Conservation (phyloP, 2,113 vertebrate species). For the Chionomys nivalis region DNA sequence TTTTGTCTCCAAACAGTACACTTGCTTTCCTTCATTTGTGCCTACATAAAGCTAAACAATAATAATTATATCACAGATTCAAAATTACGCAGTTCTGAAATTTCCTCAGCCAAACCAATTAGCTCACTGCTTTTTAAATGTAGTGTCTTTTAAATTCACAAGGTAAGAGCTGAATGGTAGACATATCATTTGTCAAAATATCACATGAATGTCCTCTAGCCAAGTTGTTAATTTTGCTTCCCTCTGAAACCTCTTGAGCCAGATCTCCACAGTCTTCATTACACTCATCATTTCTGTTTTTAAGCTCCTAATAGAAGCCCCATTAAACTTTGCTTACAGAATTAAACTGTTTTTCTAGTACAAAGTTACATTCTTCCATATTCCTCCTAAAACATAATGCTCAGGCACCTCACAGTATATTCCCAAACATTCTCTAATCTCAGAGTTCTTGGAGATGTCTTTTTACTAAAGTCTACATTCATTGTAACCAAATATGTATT, state of each 20-base stretch:
- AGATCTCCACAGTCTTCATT: background rate
- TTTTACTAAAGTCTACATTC: background rate
- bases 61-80: background rate
- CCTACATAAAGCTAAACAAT: background rate
- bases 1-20: background rate
- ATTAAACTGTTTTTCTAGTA: background rate
- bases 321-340: background rate
- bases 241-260: background rate
- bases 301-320: background rate
- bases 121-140: background rate
- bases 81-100: background rate
- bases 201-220: background rate
- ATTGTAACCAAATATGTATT: background rate
- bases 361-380: background rate
- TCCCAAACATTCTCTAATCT: slow-evolving; percentile 3
- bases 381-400: background rate
- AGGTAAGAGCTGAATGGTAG: background rate
- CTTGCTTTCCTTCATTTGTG: background rate
- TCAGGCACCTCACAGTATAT: background rate
- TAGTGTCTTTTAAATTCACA: background rate
- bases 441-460: slow-evolving; percentile 26
- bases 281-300: background rate
- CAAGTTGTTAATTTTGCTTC: background rate
- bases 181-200: background rate
- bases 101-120: background rate